These are phyloP conservation scores for Anthophora plumipes DNA, from an alignment of 2,888 invertebrate species.

Conservation along the genomic window DNA sequence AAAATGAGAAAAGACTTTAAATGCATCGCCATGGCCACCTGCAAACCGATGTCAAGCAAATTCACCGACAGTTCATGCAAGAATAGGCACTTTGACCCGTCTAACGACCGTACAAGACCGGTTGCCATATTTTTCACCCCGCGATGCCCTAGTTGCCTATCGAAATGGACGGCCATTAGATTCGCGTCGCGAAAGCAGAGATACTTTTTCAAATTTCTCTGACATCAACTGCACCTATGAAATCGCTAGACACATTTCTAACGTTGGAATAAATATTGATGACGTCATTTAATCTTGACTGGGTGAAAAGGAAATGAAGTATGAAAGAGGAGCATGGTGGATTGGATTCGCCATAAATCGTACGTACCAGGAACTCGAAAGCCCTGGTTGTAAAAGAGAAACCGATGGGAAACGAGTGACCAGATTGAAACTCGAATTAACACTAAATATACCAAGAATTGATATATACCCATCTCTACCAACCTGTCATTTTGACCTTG, in stretches of 20 bases:
- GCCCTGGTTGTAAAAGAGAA: neutral
- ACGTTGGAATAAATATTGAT: constrained; percentile 50
- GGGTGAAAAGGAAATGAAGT: constrained; percentile 37
- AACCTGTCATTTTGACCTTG: too few relatives aligned
- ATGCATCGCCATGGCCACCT: too few relatives aligned
- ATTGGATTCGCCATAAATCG: constrained; percentile 52
- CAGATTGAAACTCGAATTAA: constrained; percentile 1
- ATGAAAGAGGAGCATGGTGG: constrained; percentile 24
- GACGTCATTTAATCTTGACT: constrained; percentile 21
- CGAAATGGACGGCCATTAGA: constrained; percentile 17
- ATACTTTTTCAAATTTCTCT: constrained; percentile 26
- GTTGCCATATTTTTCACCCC: neutral
- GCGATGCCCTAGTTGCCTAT: neutral
- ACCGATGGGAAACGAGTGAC: neutral
- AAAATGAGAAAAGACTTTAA: too few relatives aligned
- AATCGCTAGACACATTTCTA: constrained; percentile 14
- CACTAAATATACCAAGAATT: too few relatives aligned
- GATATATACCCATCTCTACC: too few relatives aligned
- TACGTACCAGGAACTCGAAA: constrained; percentile 38
- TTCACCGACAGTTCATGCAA: neutral
- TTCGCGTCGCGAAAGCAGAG: constrained; percentile 4
- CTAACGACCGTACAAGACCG: neutral
- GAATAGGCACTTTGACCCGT: neutral
- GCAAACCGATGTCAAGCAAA: too few relatives aligned
- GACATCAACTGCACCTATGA: neutral